These are phyloP conservation scores for Chymomyza procnemis DNA, from an alignment of 2,888 invertebrate genomes.

Conservation along the genomic window DNA sequence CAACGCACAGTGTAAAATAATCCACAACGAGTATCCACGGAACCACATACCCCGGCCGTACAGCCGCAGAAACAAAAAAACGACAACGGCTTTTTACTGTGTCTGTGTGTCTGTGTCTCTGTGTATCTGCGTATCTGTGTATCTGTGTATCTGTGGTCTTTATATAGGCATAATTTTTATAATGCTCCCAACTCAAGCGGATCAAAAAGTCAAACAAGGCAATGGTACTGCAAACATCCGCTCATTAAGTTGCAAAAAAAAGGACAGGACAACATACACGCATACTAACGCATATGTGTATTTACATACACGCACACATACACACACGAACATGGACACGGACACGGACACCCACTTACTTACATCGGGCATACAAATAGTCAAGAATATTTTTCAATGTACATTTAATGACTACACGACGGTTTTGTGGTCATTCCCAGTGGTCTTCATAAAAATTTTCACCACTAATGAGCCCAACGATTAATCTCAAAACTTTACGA, in stretches of 20 bases:
- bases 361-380: constrained; percentile 17
- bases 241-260: constrained; percentile 13
- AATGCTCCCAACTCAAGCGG: constrained; percentile 52
- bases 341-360: no score
- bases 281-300: background rate
- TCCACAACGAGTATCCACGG: background rate
- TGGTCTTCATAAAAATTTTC: constrained; percentile 67
- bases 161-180: constrained; percentile 36
- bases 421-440: constrained; percentile 35
- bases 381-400: constrained; percentile 41
- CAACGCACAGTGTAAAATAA: background rate
- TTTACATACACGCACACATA: constrained; percentile 6
- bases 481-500: constrained; percentile 56
- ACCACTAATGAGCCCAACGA: constrained; percentile 66
- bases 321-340: no score
- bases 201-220: constrained; percentile 44
- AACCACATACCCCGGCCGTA: background rate
- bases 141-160: constrained; percentile 11
- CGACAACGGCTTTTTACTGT: background rate
- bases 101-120: background rate
- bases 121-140: background rate
- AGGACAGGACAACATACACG: constrained; percentile 8
- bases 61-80: background rate
- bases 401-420: constrained; percentile 48
- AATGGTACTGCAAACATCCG: constrained; percentile 9